Evolutionary conservation across 2,797 vertebrate genomes (phyloP).

Genomic region (Dendrocincla tyrannina): DNA sequence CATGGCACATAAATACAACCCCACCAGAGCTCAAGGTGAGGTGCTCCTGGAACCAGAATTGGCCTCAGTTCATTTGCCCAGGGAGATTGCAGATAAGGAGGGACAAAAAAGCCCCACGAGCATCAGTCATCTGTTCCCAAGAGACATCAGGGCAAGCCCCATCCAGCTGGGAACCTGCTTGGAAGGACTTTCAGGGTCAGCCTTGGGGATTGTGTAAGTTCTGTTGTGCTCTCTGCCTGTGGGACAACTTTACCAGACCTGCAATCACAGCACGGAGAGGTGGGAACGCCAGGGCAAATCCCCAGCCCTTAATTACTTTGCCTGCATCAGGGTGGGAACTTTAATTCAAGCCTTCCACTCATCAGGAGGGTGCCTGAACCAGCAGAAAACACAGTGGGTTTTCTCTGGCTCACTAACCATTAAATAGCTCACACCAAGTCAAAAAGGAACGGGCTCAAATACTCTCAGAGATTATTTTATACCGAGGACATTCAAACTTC

Average conservation of each 20-base stretch:
- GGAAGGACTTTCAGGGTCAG: not conserved
- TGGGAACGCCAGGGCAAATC: not conserved
- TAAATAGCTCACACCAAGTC: constrained; percentile 23
- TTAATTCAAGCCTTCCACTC: constrained; percentile 11
- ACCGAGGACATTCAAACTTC: constrained; percentile 28
- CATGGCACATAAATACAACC: not conserved
- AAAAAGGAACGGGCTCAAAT: constrained; percentile 25
- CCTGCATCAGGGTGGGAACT: not conserved
- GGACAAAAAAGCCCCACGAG: fast-evolving
- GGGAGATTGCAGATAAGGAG: not conserved
- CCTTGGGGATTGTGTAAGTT: not conserved
- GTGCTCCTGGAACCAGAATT: not conserved
- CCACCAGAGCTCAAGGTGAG: not conserved
- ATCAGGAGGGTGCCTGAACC: constrained; percentile 26
- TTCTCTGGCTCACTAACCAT: constrained; percentile 18
- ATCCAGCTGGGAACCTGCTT: not conserved
- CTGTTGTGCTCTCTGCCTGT: not conserved
- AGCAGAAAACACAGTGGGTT: not conserved
- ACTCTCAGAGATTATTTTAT: constrained; percentile 47
- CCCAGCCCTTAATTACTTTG: constrained; percentile 32
- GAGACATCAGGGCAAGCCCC: not conserved
- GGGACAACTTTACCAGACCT: not conserved
- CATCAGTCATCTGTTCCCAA: not conserved
- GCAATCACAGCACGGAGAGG: not conserved
- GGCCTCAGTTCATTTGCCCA: not conserved